phyloP scores from a whole-genome alignment of 1,140 invertebrate species.

The Papilio glaucus region DNA sequence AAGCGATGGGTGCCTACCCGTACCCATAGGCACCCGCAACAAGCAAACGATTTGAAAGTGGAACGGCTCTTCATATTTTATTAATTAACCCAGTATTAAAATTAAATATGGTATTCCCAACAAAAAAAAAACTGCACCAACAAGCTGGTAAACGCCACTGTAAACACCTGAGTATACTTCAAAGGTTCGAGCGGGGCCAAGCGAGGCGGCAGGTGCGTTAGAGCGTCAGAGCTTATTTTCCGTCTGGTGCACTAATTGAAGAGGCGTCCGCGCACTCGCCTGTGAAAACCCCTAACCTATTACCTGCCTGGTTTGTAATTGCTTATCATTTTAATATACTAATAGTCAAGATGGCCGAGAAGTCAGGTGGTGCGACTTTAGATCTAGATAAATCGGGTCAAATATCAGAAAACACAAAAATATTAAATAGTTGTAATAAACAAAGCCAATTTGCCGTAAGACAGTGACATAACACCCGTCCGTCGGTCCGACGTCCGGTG shows the following conservation, averaged over 20 bases:
- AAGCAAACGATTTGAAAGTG: neutral
- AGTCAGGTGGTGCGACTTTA: too few species aligned
- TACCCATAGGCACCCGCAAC: too few species aligned
- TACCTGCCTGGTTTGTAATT: constrained; percentile 1
- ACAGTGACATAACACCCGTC: too few species aligned
- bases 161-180: constrained; percentile 33
- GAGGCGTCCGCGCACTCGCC: constrained; percentile 27
- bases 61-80: neutral
- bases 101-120: neutral
- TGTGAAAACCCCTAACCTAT: constrained; percentile 28
- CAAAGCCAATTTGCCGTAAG: too few species aligned
- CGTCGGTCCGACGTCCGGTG: too few species aligned
- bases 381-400: too few species aligned
- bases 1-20: too few species aligned
- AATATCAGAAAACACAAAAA: too few species aligned
- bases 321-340: constrained; percentile 5
- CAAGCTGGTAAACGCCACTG: constrained; percentile 9
- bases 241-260: constrained; percentile 36
- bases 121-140: neutral
- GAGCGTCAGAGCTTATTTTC: constrained; percentile 29
- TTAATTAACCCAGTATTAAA: neutral
- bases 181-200: constrained; percentile 18
- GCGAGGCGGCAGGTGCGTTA: constrained; percentile 24
- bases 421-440: too few species aligned
- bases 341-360: too few species aligned